These are phyloP conservation scores for Callaeas wilsoni DNA, from an alignment of 2,113 vertebrate species.

Conservation along the genomic window DNA sequence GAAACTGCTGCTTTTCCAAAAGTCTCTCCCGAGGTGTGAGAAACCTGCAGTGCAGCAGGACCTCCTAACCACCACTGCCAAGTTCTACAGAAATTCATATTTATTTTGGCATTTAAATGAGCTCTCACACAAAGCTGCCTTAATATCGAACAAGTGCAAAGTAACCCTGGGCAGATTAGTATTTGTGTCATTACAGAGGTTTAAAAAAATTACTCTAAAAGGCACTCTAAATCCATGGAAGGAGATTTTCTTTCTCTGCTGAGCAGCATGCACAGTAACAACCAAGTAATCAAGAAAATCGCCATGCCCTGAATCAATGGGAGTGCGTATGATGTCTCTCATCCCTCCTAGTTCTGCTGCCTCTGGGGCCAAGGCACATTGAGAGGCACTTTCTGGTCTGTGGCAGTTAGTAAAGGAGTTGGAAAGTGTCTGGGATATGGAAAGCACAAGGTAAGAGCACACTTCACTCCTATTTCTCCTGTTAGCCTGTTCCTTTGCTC, in stretches of 20 bases:
- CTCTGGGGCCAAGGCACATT: background rate
- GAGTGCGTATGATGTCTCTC: background rate
- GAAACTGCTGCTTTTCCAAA: conserved; percentile 1
- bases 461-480: background rate
- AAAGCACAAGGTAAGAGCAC: background rate
- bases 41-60: background rate
- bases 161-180: background rate
- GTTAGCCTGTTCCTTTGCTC: background rate
- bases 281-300: background rate
- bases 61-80: background rate
- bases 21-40: background rate
- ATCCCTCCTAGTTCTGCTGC: background rate
- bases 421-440: background rate
- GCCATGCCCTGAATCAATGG: fast-evolving
- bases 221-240: background rate
- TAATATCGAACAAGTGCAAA: background rate
- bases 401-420: background rate
- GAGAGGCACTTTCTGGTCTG: background rate
- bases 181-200: background rate
- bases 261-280: background rate
- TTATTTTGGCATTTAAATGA: conserved; percentile 25
- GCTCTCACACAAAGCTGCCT: background rate
- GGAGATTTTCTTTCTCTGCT: background rate
- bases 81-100: background rate
- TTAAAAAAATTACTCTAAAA: background rate